These are phyloP conservation scores for Neoitamus cyanurus DNA, from an alignment of 2,888 invertebrate genomes.

Conservation along the genomic window DNA sequence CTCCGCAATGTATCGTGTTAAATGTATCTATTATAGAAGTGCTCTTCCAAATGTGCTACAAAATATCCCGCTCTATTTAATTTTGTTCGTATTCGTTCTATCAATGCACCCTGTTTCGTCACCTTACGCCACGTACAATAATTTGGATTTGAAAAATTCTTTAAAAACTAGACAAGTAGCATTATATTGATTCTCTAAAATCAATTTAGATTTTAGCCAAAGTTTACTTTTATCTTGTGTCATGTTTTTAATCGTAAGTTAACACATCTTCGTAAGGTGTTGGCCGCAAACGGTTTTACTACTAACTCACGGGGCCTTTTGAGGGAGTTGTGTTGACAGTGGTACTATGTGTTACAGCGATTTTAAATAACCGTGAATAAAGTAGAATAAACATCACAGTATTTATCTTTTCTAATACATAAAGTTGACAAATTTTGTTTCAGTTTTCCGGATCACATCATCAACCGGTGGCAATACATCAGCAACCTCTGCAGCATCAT, in stretches of 20 bases:
- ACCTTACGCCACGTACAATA: neutral
- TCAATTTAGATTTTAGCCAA: neutral
- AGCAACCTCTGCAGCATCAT: conserved; percentile 57
- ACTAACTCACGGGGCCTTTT: neutral
- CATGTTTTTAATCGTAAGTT: neutral
- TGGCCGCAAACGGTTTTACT: neutral
- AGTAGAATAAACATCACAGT: neutral
- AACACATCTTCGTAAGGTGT: neutral
- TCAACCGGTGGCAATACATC: neutral
- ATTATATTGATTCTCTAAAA: neutral
- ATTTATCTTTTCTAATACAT: conserved; percentile 62
- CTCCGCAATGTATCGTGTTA: too few relatives aligned
- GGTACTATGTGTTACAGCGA: neutral
- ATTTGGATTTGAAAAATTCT: neutral
- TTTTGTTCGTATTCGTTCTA: neutral
- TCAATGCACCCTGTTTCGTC: neutral
- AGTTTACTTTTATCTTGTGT: neutral
- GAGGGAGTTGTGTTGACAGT: neutral
- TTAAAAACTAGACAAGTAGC: neutral
- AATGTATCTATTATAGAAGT: too few relatives aligned
- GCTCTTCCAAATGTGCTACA: too few relatives aligned
- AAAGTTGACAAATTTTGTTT: conserved; percentile 64
- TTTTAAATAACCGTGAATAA: conserved; percentile 6
- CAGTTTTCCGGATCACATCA: conserved; percentile 48
- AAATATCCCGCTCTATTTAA: too few relatives aligned